Evolutionary conservation across 2,797 vertebrate species (phyloP).

Genomic region (Microctenopoma steveboyesi): DNA sequence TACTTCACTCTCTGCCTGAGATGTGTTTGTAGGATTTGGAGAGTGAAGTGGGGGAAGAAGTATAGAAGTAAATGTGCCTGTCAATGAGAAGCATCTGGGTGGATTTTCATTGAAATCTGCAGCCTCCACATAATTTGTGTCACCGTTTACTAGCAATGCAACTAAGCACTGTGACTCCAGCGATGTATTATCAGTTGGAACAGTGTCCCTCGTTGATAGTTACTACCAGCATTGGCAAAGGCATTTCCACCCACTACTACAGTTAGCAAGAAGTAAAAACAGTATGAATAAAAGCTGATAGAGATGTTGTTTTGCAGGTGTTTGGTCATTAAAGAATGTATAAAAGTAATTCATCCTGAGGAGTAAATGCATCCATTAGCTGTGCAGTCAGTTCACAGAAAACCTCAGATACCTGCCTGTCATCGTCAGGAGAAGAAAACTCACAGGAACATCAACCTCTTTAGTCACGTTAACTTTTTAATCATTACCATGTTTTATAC

Average conservation of each 20-base stretch:
- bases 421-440: too few relatives aligned
- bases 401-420: too few relatives aligned
- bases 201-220: background rate
- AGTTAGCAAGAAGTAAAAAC: background rate
- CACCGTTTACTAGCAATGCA: slow-evolving; percentile 16
- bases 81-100: slow-evolving; percentile 50
- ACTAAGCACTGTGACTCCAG: slow-evolving; percentile 13
- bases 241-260: background rate
- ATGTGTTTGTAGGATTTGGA: slow-evolving; percentile 20
- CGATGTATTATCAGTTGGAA: slow-evolving; percentile 1
- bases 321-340: too few relatives aligned
- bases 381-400: too few relatives aligned
- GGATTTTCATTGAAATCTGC: slow-evolving; percentile 49
- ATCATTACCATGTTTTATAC: too few relatives aligned
- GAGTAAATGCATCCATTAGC: too few relatives aligned
- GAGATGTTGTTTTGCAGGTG: too few relatives aligned
- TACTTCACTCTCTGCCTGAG: slow-evolving; percentile 20
- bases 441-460: too few relatives aligned
- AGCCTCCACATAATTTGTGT: slow-evolving; percentile 47
- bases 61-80: slow-evolving; percentile 41
- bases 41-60: slow-evolving; percentile 44
- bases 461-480: too few relatives aligned
- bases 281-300: too few relatives aligned
- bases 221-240: background rate
- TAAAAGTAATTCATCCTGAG: too few relatives aligned